Percentiles rank a stretch among this genome's conserved stretches.
Conservation (phyloP, 2,888 invertebrate genomes). For the Drosophila acutilabella region DNA sequence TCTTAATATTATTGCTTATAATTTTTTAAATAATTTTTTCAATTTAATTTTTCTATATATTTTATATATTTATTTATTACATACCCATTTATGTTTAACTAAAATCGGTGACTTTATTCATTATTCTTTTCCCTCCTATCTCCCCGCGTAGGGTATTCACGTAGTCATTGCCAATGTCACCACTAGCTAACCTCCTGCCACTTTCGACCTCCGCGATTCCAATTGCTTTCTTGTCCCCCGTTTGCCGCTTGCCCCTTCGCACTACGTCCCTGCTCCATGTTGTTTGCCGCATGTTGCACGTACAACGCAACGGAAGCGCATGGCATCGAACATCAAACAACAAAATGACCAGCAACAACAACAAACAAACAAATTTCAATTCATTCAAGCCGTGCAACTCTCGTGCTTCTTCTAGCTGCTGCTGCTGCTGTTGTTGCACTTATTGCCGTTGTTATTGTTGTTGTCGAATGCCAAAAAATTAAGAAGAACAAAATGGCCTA, state of each 20-base stretch:
- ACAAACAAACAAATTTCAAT: constrained; percentile 82
- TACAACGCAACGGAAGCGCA: constrained; percentile 69
- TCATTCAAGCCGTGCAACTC: constrained; percentile 60
- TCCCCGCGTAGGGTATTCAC: constrained; percentile 9
- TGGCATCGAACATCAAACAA: constrained; percentile 70
- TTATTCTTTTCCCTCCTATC: no score
- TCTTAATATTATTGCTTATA: no score
- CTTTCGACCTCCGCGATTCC: not conserved
- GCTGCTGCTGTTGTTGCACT: not conserved
- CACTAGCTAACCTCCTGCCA: not conserved
- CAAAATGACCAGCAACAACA: constrained; percentile 52
- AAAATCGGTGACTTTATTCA: no score
- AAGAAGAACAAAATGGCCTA: constrained; percentile 39
- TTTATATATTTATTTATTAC: no score
- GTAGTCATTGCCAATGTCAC: constrained; percentile 1
- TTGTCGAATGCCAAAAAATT: constrained; percentile 43
- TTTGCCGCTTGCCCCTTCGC: not conserved
- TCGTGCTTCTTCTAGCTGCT: constrained; percentile 20
- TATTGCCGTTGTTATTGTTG: constrained; percentile 13
- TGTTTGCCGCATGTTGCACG: constrained; percentile 57
- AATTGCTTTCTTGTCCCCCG: not conserved
- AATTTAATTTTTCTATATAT: no score
- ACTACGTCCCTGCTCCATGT: no score
- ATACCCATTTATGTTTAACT: no score
- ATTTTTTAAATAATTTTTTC: no score